Base-by-base conservation (phyloP, 2,113 vertebrate genomes). In the Mandrillus leucophaeus region DNA sequence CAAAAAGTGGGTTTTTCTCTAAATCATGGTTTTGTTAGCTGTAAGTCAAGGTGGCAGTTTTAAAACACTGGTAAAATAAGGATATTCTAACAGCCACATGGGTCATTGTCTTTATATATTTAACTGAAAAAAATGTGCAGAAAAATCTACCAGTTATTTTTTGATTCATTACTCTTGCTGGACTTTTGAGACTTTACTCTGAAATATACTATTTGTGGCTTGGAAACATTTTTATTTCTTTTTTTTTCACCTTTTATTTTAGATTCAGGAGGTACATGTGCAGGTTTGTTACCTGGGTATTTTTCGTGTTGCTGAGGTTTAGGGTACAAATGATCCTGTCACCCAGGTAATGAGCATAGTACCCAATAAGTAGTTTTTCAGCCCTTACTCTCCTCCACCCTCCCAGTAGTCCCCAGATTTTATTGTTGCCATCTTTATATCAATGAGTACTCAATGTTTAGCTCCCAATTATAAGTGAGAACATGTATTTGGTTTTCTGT, bases 141-240 rank as follows among this genome's bases (percentile, higher is more conserved):
- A 88, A 88, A 70, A 86, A 45, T 35, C 43, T 88, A 85, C 38
- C 22, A 78, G 43, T 45, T 14, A 88, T 23, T 70, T 93, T 94
- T 93, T 88, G 55, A 91, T 80, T 95, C 87, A 93, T 91, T 3
- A 27, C 13, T 89, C n/a, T 1, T 66, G 35, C 57, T 57, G 17
- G 4, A 92, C 14, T 96, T 87, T 81, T 91, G 52, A 79, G 30
- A 55, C 17, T 55, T 55, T 55, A 20, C 52, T 55, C 52, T 55
- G 52, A 79, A 87, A 68, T 68, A 85, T 40, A 10, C 35, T 52
- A 66, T 72, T 93, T 86, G 57, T 91, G 72, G 73, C 50, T 95
- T 95, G 78, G 75, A 93, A 93, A n/a, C 6, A n/a, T 61, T 92
- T 82, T 61, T 30, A 11, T 61, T 90, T 78, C 38, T 82, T 93